Evolutionary conservation across 2,888 invertebrate genomes (phyloP).

Genomic region (Drosophila macrospina): DNA sequence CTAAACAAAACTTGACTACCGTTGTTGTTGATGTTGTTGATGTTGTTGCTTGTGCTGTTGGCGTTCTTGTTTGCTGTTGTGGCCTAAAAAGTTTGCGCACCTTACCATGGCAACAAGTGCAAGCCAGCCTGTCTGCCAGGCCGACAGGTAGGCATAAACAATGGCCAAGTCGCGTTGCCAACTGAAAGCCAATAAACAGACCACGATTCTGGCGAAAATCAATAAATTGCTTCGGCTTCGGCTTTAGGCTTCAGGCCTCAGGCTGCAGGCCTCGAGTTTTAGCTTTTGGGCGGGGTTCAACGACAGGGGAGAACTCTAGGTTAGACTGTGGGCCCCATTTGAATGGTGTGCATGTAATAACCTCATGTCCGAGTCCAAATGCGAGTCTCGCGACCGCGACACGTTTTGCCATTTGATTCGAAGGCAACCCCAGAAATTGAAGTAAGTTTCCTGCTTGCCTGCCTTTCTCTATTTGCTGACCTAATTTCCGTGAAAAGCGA

Average conservation of each 20-base stretch:
- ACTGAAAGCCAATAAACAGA: slow-evolving; percentile 61
- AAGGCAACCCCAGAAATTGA: slow-evolving; percentile 68
- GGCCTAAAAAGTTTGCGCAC: slow-evolving; percentile 65
- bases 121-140: slow-evolving; percentile 31
- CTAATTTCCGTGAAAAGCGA: slow-evolving; percentile 74
- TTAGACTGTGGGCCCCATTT: slow-evolving; percentile 39
- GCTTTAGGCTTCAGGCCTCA: slow-evolving; percentile 7
- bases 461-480: slow-evolving; percentile 58
- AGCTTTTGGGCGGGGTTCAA: slow-evolving; percentile 14
- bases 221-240: slow-evolving; percentile 52
- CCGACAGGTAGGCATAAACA: slow-evolving; percentile 37
- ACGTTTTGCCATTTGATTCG: slow-evolving; percentile 77
- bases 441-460: slow-evolving; percentile 70
- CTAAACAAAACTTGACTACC: slow-evolving; percentile 35
- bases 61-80: slow-evolving; percentile 43
- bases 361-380: slow-evolving; percentile 23
- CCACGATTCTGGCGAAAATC: slow-evolving; percentile 67
- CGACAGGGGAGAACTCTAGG: slow-evolving; percentile 22
- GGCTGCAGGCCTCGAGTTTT: slow-evolving; percentile 8
- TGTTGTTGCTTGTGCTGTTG: slow-evolving; percentile 33
- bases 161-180: slow-evolving; percentile 65
- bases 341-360: slow-evolving; percentile 26
- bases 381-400: slow-evolving; percentile 54
- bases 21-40: slow-evolving; percentile 13
- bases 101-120: slow-evolving; percentile 79